Base-by-base conservation (phyloP, 2,888 invertebrate genomes). In the Crepidodera aurea region DNA sequence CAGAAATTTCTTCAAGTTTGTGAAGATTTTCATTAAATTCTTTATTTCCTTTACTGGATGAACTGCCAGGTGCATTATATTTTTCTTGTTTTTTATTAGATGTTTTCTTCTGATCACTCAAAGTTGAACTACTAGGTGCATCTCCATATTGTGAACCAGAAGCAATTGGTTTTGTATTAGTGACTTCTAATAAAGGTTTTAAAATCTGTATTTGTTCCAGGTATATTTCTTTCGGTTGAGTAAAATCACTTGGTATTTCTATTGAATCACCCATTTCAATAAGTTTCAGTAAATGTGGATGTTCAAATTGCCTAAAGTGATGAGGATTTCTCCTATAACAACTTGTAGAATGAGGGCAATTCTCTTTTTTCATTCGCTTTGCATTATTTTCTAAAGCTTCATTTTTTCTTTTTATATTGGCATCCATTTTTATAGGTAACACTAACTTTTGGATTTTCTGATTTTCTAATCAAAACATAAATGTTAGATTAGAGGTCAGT, bases 241-340 rank as follows among this genome's bases (percentile, higher is more conserved):
- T 80, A 42, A 85, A 82, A 62, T 84, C 82, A 0, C 79, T 73
- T 0, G 90, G 90, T 66, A 90, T 85, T 0, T 80, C 77, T 59
- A 84, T 82, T 0, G 76, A 74, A 51, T 86, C 71, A 48, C 70
- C 69, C 67, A 62, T 84, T 0, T 84, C 82, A 34, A 89, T 80
- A 19, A 90, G 86, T 7, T 85, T 80, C 75, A 90, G 88, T 78
- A 93, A 85, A 76, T 93, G 91, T 6, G 88, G 86, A 84, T 96
- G 96, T 29, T 86, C 85, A 79, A 86, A 94, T 79, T 94, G 91
- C 63, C 85, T 84, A 65, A 94, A 91, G 80, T 96, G 96, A 60
- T 89, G 86, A 0, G 93, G 92, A 82, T 94, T 95, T 73, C 88
- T 87, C 54, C 96, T 85, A 74, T 91, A 95, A 75, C 96, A 96